A percentile compares a stretch with the other conserved stretches of the same genome.
Conservation (phyloP, 2,797 vertebrate genomes). For the Sciurus vulgaris region DNA sequence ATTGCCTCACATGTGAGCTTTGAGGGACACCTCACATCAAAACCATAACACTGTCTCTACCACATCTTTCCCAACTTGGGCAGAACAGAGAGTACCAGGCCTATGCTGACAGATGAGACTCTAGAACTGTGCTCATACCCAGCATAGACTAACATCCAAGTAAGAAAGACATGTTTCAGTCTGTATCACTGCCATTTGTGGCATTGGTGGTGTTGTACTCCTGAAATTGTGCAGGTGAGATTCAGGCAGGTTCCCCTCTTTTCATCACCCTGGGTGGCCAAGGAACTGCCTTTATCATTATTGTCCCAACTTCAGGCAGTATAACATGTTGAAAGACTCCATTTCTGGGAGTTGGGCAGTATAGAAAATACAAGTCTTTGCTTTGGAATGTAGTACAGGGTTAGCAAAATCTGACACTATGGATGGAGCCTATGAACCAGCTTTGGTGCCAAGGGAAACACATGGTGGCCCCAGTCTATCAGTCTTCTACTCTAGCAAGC, state of each 20-base stretch:
- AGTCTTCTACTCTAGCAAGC: neutral
- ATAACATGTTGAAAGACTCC: neutral
- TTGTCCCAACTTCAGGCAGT: neutral
- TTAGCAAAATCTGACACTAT: neutral
- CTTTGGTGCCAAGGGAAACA: neutral
- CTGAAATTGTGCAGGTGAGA: neutral
- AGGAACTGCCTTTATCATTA: neutral
- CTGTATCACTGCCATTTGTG: neutral
- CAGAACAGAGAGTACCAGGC: neutral
- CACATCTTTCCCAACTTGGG: neutral
- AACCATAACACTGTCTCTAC: neutral
- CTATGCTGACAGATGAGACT: neutral
- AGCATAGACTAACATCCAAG: neutral
- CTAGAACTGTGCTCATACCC: neutral
- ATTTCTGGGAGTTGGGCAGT: neutral
- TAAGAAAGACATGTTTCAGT: neutral
- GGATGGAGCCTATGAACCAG: neutral
- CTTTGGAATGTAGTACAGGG: neutral
- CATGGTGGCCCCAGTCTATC: neutral
- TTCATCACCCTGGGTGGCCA: neutral
- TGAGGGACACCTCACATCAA: too few relatives aligned
- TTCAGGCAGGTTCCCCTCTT: neutral
- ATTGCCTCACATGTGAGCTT: too few relatives aligned
- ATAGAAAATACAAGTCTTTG: neutral
- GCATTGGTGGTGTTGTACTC: neutral